A percentile compares a stretch with the other conserved stretches of the same genome.
These are phyloP conservation scores for Psilopogon haemacephalus DNA, from an alignment of 2,113 vertebrate species.

Conservation along the genomic window DNA sequence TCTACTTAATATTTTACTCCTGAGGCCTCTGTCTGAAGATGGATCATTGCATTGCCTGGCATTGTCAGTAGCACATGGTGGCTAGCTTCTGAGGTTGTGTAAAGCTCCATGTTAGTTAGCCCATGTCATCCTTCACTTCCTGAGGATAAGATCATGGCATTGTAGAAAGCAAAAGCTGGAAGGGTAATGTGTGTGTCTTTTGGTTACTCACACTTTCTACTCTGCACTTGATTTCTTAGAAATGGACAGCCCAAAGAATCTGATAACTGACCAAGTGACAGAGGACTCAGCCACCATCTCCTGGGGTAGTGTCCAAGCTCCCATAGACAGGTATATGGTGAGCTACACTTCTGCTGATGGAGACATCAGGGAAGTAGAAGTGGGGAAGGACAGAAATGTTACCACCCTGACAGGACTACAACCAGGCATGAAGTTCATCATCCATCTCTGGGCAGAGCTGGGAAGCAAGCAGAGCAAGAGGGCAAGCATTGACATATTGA, in stretches of 20 bases:
- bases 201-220: neutral
- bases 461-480: constrained; percentile 74
- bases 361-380: constrained; percentile 68
- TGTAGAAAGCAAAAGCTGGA: neutral
- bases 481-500: constrained; percentile 65
- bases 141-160: neutral
- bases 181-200: neutral
- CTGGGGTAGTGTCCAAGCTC: constrained; percentile 77
- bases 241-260: constrained; percentile 63
- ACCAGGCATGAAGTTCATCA: constrained; percentile 73
- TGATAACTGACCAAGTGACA: constrained; percentile 72
- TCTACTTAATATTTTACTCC: neutral
- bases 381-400: constrained; percentile 66
- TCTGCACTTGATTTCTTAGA: neutral
- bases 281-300: constrained; percentile 78
- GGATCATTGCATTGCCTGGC: neutral
- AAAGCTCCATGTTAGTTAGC: neutral
- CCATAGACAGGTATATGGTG: constrained; percentile 78
- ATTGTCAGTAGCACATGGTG: neutral
- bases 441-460: constrained; percentile 78
- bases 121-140: neutral
- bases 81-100: neutral
- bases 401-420: constrained; percentile 70
- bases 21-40: neutral
- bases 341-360: constrained; percentile 76